phyloP scores from a whole-genome alignment of 2,113 vertebrate genomes.

The Rutilus rutilus region DNA sequence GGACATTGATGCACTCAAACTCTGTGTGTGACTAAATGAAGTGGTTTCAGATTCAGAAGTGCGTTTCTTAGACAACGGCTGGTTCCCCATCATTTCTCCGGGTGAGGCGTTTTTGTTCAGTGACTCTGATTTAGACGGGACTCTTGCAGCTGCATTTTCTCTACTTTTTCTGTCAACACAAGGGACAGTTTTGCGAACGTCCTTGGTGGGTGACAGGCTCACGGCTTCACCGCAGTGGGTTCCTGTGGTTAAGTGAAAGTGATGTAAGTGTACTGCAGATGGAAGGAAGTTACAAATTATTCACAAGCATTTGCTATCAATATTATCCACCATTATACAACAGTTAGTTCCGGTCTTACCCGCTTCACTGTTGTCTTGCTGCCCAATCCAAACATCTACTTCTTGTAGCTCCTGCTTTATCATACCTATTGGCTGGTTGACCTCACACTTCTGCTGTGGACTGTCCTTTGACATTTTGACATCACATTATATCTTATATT shows the following conservation, averaged over 20 bases:
- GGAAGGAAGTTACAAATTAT: background rate
- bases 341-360: slow-evolving; percentile 53
- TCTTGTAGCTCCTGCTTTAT: slow-evolving; percentile 71
- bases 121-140: background rate
- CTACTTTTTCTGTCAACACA: background rate
- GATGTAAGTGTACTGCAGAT: background rate
- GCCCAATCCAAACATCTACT: slow-evolving; percentile 43
- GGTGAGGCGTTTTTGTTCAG: background rate
- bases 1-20: slow-evolving; percentile 53
- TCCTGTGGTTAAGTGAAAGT: background rate
- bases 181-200: background rate
- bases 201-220: background rate
- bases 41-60: slow-evolving; percentile 50
- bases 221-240: background rate
- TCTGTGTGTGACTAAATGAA: slow-evolving; percentile 49
- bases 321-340: background rate
- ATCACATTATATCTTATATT: background rate
- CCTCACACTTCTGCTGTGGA: slow-evolving; percentile 1
- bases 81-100: background rate
- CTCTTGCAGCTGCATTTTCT: background rate
- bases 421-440: slow-evolving; percentile 6
- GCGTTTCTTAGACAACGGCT: slow-evolving; percentile 45
- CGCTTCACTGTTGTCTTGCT: slow-evolving; percentile 49
- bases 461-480: background rate
- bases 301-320: background rate